Evolutionary conservation across 2,888 invertebrate genomes (phyloP).

Genomic region (Lasioglossum villosulum): DNA sequence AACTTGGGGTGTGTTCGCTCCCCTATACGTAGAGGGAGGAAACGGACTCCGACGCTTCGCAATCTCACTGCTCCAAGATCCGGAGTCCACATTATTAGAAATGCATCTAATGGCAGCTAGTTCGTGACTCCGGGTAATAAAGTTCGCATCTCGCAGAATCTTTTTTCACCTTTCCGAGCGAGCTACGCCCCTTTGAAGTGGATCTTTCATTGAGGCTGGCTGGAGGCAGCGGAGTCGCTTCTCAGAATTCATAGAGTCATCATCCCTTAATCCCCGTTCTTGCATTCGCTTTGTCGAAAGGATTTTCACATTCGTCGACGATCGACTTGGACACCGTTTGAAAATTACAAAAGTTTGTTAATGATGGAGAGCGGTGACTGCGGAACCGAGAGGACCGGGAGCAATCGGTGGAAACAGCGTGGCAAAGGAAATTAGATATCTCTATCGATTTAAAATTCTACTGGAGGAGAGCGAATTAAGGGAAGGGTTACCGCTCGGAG

Average conservation of each 20-base stretch:
- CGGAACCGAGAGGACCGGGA: not conserved
- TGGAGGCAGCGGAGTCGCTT: not conserved
- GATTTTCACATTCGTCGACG: constrained; percentile 5
- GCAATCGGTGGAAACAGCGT: not conserved
- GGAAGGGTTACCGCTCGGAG: constrained; percentile 1
- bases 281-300: not conserved
- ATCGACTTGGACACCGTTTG: not conserved
- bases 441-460: constrained; percentile 27
- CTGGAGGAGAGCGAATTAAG: not conserved
- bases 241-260: constrained; percentile 5
- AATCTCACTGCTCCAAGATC: too few species aligned
- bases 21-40: not conserved
- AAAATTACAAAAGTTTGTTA: constrained; percentile 19
- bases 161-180: too few species aligned
- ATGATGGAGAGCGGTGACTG: not conserved
- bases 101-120: not conserved
- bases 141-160: not conserved
- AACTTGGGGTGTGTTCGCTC: not conserved
- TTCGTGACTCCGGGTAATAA: not conserved
- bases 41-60: not conserved
- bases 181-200: not conserved
- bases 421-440: constrained; percentile 9
- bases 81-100: not conserved
- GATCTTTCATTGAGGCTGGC: not conserved
- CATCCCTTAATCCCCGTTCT: not conserved